Evolutionary conservation across 2,113 vertebrate genomes (phyloP), one percentile per base, ranked within the genome.

Genomic region (Cygnus buccinator): DNA sequence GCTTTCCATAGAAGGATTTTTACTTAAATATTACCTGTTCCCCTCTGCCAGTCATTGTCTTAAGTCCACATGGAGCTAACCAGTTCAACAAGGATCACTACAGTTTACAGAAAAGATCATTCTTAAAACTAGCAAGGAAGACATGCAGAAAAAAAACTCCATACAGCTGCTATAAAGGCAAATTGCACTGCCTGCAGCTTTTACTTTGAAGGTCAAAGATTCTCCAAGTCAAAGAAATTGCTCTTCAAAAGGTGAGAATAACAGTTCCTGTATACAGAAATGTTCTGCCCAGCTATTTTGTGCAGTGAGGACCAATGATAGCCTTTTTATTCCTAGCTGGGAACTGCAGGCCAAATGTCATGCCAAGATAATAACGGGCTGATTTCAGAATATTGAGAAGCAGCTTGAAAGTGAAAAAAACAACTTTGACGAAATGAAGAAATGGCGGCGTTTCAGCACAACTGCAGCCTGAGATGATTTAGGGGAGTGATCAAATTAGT

Each of bases 181-280:
- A 93, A 94, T 83, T 92, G 77, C 79, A 87, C 71, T 89, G 94
- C 94, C 86, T 73, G 74, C 62, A 89, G 95, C 87, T 94, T 91
- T 96, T 92, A 90, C 84, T 96, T 87, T 95, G 90, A 96, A 95
- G 91, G 95, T 96, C 95, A 97, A 92, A 96, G 93, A 94, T 79
- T 73, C 92, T 95, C 63, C 1, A 2, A 93, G 41, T 94, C 91
- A 96, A 94, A 95, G 89, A 87, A 91, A 95, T 84, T 83, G 55
- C 81, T 87, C 89, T 95, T 94, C 91, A 92, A 80, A 96, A 96
- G 94, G 95, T 85, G 91, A 96, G 74, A 94, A 94, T 82, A 91
- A 89, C 87, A 92, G 94, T 43, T 63, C 74, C 84, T 43, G 37
- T 96, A 80, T 35, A 89, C 77, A 89, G 62, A 91, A 95, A 39